Evolutionary conservation across 30 jellyfish, hydroid and myxozoan species (phyloP).

Genomic region (Morbakka virulenta): DNA sequence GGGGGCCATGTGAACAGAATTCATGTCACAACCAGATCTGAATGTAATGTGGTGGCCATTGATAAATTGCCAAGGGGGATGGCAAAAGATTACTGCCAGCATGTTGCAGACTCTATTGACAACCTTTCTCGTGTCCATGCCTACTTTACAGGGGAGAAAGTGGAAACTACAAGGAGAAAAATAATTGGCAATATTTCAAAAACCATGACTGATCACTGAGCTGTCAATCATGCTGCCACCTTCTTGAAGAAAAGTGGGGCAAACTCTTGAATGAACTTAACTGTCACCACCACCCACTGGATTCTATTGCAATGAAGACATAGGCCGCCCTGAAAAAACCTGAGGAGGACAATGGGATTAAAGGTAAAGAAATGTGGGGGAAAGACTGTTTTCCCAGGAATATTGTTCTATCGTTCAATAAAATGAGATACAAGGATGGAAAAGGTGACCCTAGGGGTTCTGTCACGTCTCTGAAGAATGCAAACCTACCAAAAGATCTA

Average conservation of each 20-base stretch:
- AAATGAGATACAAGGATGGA: too few relatives aligned
- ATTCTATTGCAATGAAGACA: too few relatives aligned
- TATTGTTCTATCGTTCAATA: constrained; percentile 11
- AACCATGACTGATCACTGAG: constrained; percentile 27
- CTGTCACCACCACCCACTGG: constrained; percentile 17
- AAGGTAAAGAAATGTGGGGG: too few relatives aligned
- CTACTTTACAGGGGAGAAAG: not conserved
- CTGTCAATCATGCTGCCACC: constrained; percentile 34
- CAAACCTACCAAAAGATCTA: constrained; percentile 16
- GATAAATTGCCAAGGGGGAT: constrained; percentile 19
- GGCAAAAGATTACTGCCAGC: constrained; percentile 18
- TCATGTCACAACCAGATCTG: too few relatives aligned
- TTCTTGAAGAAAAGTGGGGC: constrained; percentile 18
- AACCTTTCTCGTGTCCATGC: constrained; percentile 4
- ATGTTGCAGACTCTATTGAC: constrained; percentile 9
- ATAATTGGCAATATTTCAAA: not conserved
- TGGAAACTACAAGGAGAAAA: constrained; percentile 9
- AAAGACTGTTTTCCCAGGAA: constrained; percentile 30
- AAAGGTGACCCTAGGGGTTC: constrained; percentile 28
- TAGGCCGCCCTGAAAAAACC: too few relatives aligned
- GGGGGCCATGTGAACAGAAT: constrained; percentile 24
- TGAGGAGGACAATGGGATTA: too few relatives aligned
- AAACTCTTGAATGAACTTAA: constrained; percentile 16
- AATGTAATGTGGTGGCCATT: constrained; percentile 6
- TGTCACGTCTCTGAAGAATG: not conserved